phyloP scores from a whole-genome alignment of 2,888 invertebrate species.

The Polydrusus tereticollis region DNA sequence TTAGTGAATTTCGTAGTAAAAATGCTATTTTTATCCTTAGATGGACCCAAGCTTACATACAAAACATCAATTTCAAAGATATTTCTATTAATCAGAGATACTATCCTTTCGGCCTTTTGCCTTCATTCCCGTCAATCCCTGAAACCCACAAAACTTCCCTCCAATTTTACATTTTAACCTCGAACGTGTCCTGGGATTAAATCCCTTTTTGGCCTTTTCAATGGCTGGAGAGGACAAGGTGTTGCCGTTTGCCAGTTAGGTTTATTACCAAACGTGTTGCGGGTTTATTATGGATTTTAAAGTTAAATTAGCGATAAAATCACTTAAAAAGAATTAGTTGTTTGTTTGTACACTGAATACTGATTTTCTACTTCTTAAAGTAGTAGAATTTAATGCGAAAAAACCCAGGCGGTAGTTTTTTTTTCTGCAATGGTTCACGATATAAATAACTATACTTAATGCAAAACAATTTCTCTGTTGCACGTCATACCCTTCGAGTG shows the following conservation, averaged over 20 bases:
- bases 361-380: too few species aligned
- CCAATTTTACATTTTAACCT: neutral
- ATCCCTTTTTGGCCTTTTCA: neutral
- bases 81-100: neutral
- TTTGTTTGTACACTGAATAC: too few species aligned
- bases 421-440: too few species aligned
- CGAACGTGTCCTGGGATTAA: neutral
- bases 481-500: too few species aligned
- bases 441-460: too few species aligned
- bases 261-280: neutral
- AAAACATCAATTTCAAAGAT: neutral
- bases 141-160: neutral
- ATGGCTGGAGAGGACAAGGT: neutral
- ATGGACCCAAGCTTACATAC: neutral
- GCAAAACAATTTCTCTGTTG: too few species aligned
- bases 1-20: too few species aligned
- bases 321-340: too few species aligned
- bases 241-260: neutral
- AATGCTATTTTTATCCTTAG: neutral
- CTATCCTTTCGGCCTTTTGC: neutral
- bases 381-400: too few species aligned
- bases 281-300: neutral
- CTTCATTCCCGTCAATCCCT: neutral
- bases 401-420: too few species aligned
- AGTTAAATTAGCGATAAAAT: neutral